Evolutionary conservation across 30 jellyfish, hydroid and myxozoan species (phyloP), one percentile per base, ranked within the genome.

Genomic region (Sanderia malayensis): DNA sequence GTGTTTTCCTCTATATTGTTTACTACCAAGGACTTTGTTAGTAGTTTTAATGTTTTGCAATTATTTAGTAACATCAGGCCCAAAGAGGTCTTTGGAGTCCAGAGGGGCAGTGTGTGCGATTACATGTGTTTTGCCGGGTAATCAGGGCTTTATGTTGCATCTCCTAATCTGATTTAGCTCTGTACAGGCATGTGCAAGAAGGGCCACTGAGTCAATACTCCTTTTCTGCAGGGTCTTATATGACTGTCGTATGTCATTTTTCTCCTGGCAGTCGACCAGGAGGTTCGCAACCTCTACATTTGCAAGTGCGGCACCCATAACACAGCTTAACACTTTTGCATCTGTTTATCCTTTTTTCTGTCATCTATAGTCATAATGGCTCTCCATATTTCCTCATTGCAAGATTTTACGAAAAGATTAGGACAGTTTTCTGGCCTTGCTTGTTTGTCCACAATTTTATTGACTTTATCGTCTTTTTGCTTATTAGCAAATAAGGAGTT

Each of bases 31-130:
- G 31, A 57, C 68, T 57, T 57, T 57, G 27, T 57, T 57, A n/a
- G 68, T 57, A 4, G 68, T 57, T 57, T 57, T 57, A 20, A 41
- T 57, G 27, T 57, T 57, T 57, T 20, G 68, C 68, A 57, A 24
- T 57, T 57, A 20, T 57, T 57, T 57, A 24, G 68, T 57, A 24
- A 57, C 68, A 24, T 57, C 68, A n/a, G 68, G 68, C 9, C 31
- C 68, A 57, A 57, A 57, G 31, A 57, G 68, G 27, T 57, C 31
- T 57, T 57, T 57, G 68, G 68, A 57, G 68, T 57, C 68, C 68
- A 57, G 31, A 57, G 68, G 68, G 55, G 15, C 27, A 8, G 68
- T 57, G 68, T 57, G 68, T 57, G 68, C 68, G 27, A 57, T 57
- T 20, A 57, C 27, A 20, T 57, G 68, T 57, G 68, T 57, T 57